Base-by-base conservation (phyloP, 1,140 invertebrate genomes). In the Harpegnathos saltator region DNA sequence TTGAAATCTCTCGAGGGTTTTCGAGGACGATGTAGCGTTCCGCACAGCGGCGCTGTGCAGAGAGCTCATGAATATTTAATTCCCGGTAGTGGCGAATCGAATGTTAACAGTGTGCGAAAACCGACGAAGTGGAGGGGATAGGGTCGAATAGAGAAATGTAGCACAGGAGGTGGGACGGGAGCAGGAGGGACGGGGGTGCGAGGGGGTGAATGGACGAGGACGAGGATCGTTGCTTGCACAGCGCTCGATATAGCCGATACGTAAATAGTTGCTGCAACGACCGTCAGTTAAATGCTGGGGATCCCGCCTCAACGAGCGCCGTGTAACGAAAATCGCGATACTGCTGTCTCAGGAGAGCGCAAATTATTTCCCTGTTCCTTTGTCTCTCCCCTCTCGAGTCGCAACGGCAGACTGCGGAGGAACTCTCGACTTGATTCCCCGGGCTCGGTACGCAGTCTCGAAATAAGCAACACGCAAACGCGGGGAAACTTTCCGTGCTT, bases 41-140 rank as follows among this genome's bases (percentile, higher is more conserved):
- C 59, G 33, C 50, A 56, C 66, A 52, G 54, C 85, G 29, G 19
- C 73, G 56, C 48, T 17, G 52, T 66, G 65, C 62, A 75, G 38
- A 78, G 52, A 62, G 15, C 58, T 87, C 85, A 82, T 88, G 86
- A 88, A 88, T 88, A 87, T 87, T 88, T 87, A 87, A 82, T 88
- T 62, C 75, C 48, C 48, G 66, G 29, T 68, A 82, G 75, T 54
- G 82, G 85, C 65, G 65, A 82, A 85, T 87, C 75, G 85, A 66
- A 81, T 61, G 75, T 85, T 81, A 88, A 84, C 86, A 58, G 71
- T 59, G 82, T 73, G 85, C 85, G 71, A 88, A 88, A 84, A 78
- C 44, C 81, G 26, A 54, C 81, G 26, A 9, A 44, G 19, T 22
- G 65, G 29, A 9, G 38, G 61, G 33, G 75, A 78, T 44, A 19